phyloP scores from a whole-genome alignment of 2,888 invertebrate genomes.

The Phorcus lineatus region DNA sequence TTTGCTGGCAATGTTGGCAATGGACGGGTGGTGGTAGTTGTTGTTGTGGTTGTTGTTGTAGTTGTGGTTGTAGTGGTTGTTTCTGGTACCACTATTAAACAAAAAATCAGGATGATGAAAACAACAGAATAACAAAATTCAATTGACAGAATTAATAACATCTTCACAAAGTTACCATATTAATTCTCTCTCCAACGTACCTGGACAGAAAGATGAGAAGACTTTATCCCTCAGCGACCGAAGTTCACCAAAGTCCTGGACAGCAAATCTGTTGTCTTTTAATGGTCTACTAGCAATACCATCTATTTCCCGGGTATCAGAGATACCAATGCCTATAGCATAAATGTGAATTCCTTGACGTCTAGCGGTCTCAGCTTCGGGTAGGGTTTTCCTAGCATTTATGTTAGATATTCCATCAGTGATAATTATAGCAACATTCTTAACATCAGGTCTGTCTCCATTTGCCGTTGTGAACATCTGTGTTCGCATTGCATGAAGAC shows the following conservation, averaged over 20 bases:
- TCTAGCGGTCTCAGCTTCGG: conserved; percentile 51
- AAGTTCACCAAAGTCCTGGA: conserved; percentile 46
- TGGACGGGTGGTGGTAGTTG: conserved; percentile 7
- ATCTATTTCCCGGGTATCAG: conserved; percentile 50
- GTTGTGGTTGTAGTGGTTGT: not conserved
- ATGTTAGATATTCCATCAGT: conserved; percentile 67
- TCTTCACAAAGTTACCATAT: too few species aligned
- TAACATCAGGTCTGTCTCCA: conserved; percentile 56
- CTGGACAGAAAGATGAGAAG: conserved; percentile 45
- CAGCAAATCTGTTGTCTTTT: conserved; percentile 44
- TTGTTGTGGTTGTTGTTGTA: conserved; percentile 12
- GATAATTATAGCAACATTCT: conserved; percentile 59
- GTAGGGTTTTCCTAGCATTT: conserved; percentile 55
- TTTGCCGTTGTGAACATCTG: conserved; percentile 49
- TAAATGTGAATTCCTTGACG: conserved; percentile 49
- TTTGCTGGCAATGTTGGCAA: not conserved
- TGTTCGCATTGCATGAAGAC: conserved; percentile 47
- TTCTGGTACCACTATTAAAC: conserved; percentile 30
- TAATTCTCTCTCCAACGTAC: not conserved
- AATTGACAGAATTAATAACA: too few species aligned
- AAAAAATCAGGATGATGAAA: not conserved
- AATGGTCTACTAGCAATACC: conserved; percentile 53
- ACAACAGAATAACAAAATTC: not conserved
- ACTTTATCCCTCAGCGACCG: conserved; percentile 45
- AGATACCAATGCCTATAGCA: conserved; percentile 55